phyloP scores from a whole-genome alignment of 23 tunicate species.

The Halocynthia aurantium region DNA sequence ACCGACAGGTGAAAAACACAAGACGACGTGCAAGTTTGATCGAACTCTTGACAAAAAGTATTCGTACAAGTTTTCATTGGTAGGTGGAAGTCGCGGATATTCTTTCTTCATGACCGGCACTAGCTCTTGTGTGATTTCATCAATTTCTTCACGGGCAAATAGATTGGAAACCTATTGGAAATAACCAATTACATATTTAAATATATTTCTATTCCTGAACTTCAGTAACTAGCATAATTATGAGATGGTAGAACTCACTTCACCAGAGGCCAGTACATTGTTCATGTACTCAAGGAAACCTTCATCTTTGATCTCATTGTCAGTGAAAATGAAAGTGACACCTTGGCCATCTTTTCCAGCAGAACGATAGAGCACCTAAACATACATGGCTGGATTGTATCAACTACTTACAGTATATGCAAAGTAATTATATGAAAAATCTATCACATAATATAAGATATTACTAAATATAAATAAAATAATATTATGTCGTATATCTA shows the following conservation, averaged over 20 bases:
- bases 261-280: constrained; percentile 98
- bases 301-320: constrained; percentile 98
- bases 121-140: constrained; percentile 88
- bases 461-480: too few relatives aligned
- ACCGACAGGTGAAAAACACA: constrained; percentile 98
- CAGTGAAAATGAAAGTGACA: constrained; percentile 94
- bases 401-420: too few relatives aligned
- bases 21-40: constrained; percentile 89
- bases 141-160: constrained; percentile 94
- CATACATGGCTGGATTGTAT: neutral
- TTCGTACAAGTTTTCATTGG: constrained; percentile 96
- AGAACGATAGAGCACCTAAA: constrained; percentile 75
- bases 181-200: neutral
- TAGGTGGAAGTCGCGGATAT: constrained; percentile 90
- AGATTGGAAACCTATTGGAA: constrained; percentile 83
- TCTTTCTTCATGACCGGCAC: constrained; percentile 90
- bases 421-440: too few relatives aligned
- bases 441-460: too few relatives aligned
- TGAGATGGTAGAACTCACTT: constrained; percentile 24
- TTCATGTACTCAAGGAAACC: constrained; percentile 96
- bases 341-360: constrained; percentile 98
- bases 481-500: too few relatives aligned
- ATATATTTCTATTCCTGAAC: too few relatives aligned
- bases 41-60: constrained; percentile 93
- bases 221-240: too few relatives aligned